Base-by-base conservation (phyloP, 2,888 invertebrate genomes). In the Euphydryas editha region DNA sequence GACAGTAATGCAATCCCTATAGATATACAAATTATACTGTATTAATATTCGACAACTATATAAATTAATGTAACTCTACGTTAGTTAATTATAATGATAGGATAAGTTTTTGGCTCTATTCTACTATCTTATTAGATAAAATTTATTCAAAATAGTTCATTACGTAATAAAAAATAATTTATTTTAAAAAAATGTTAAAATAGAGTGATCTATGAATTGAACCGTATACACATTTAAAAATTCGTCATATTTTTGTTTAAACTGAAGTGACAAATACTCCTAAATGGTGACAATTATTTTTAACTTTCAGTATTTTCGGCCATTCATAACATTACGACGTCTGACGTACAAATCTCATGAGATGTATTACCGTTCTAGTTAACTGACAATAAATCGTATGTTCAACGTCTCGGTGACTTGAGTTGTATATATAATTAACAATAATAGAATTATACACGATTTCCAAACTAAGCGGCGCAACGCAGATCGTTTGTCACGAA, bases 361-460 rank as follows among this genome's bases (percentile, higher is more conserved):
- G 84, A 87, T 82, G 79, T 86, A 87, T 85, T 78, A 79, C 75
- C 79, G 87, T 88, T 88, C 90, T 80, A 90, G 84, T 89, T 87
- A 82, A 76, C 86, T 83, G 84, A 87, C 86, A 88, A 90, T 91
- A 91, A 90, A 92, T 92, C 86, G 88, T 89, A 86, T 89, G 89
- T 90, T 90, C 87, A 88, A 87, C 88, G 87, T 85, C 87, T 86
- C 85, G 80, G 83, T 86, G 90, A 86, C 86, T 89, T 86, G 90
- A 86, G 86, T 89, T 86, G 89, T 88, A 62, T 72, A 74, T 73
- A 86, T 90, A 91, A 91, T 92, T 89, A 90, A 92, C 92, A 91
- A 92, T 90, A 91, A 91, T 90, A 85, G 89, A 81, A 89, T 88
- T 88, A 89, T 86, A 86, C 84, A 87, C 88, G 88, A 90, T 92